Conservation (phyloP, 2,113 vertebrate genomes). For the Aplodontia rufa region DNA sequence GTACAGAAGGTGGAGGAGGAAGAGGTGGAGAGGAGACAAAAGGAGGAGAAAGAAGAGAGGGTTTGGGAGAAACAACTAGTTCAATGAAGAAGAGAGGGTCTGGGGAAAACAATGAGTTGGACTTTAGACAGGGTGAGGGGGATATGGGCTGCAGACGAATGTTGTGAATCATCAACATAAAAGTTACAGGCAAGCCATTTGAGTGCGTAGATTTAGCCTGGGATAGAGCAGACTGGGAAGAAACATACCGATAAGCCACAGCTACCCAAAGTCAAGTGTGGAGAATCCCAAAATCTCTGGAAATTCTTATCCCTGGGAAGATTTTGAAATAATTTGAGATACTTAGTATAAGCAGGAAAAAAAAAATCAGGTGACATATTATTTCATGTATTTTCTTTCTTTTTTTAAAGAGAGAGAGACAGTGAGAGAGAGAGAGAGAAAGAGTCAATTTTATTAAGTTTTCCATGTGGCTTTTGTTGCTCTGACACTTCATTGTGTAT, state of each 20-base stretch:
- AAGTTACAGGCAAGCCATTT: neutral
- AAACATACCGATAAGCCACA: neutral
- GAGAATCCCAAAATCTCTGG: neutral
- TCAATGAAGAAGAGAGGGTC: neutral
- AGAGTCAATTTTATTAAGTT: too few relatives aligned
- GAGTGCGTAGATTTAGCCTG: too few relatives aligned
- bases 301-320: neutral
- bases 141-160: neutral
- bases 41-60: neutral
- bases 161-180: neutral
- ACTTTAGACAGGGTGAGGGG: neutral
- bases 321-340: neutral
- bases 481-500: too few relatives aligned
- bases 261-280: neutral
- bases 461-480: too few relatives aligned
- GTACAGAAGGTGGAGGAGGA: neutral
- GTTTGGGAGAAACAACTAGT: too few relatives aligned
- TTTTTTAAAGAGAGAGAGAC: too few relatives aligned
- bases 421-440: too few relatives aligned
- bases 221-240: neutral
- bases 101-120: neutral
- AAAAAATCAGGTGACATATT: neutral
- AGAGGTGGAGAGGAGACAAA: rapidly evolving
- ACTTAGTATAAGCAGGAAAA: neutral
- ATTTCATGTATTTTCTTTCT: neutral